Evolutionary conservation across 2,797 vertebrate species (phyloP).

Genomic region (Salarias fasciatus): DNA sequence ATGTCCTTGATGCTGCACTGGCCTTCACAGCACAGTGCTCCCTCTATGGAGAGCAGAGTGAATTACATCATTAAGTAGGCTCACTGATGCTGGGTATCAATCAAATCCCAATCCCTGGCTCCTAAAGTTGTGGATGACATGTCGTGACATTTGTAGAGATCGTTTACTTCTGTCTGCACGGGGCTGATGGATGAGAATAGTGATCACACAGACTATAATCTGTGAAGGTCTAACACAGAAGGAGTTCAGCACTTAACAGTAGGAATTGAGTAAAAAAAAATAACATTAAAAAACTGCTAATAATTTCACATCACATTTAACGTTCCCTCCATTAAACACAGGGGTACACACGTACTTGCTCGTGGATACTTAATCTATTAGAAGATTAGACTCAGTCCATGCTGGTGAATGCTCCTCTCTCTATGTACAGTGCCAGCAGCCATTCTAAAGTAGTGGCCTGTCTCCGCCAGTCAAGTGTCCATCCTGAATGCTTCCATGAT

Average conservation of each 20-base stretch:
- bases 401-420: slow-evolving; percentile 15
- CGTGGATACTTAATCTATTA: slow-evolving; percentile 16
- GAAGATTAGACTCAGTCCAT: slow-evolving; percentile 16
- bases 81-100: slow-evolving; percentile 31
- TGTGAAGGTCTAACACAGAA: slow-evolving; percentile 25
- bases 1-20: slow-evolving; percentile 72
- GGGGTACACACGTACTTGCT: slow-evolving; percentile 7
- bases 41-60: slow-evolving; percentile 74
- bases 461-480: slow-evolving; percentile 20
- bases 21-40: slow-evolving; percentile 61
- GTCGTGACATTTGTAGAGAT: slow-evolving; percentile 39
- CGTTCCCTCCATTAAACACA: slow-evolving; percentile 3
- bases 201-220: slow-evolving; percentile 20
- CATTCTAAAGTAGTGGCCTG: slow-evolving; percentile 25
- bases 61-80: slow-evolving; percentile 56
- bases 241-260: slow-evolving; percentile 4
- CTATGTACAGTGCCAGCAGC: slow-evolving; percentile 12
- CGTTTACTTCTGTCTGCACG: slow-evolving; percentile 8
- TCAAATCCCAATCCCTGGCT: slow-evolving; percentile 36
- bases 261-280: too few species aligned
- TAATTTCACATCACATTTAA: slow-evolving; percentile 11
- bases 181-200: slow-evolving; percentile 31
- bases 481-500: slow-evolving; percentile 30
- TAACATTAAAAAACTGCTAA: slow-evolving; percentile 2
- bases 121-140: slow-evolving; percentile 13